A percentile compares a stretch with the other conserved stretches of the same genome.
These are phyloP conservation scores for Girardia tigrina DNA, from an alignment of 2,888 invertebrate species.

Conservation along the genomic window DNA sequence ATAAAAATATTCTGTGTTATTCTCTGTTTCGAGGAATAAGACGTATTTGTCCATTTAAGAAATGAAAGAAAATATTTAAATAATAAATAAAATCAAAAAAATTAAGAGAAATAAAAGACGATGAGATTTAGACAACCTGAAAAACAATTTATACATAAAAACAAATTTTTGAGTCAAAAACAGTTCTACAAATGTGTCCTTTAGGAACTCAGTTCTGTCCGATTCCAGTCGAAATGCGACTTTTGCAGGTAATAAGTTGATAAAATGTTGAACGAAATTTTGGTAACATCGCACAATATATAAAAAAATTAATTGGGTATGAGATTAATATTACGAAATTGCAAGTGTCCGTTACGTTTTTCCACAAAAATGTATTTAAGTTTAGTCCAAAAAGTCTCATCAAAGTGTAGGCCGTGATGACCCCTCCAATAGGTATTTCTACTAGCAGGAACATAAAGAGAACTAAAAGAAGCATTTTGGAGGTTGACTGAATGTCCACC, in stretches of 20 bases:
- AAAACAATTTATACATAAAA: too few relatives aligned
- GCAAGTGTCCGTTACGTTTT: conserved; percentile 40
- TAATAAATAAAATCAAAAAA: too few relatives aligned
- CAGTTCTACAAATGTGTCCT: too few relatives aligned
- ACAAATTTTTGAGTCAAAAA: too few relatives aligned
- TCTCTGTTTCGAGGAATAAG: too few relatives aligned
- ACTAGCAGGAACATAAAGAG: conserved; percentile 52
- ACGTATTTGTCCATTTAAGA: too few relatives aligned
- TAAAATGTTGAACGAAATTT: conserved; percentile 80
- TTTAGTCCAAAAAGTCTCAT: conserved; percentile 39
- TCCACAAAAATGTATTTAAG: background rate
- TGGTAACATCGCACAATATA: conserved; percentile 85
- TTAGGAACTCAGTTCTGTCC: too few relatives aligned
- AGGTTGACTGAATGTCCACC: conserved; percentile 44
- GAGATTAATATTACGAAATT: conserved; percentile 80
- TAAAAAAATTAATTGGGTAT: conserved; percentile 82
- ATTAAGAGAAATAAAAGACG: too few relatives aligned
- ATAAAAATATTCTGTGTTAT: too few relatives aligned
- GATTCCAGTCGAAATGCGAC: too few relatives aligned
- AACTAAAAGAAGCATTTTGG: conserved; percentile 51
- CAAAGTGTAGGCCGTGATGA: conserved; percentile 62
- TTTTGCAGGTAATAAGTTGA: background rate
- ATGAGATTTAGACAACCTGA: too few relatives aligned
- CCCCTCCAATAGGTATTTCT: conserved; percentile 51
- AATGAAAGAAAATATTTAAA: too few relatives aligned